Conservation (phyloP, 2,888 invertebrate genomes). For the Rhogogaster chlorosoma region DNA sequence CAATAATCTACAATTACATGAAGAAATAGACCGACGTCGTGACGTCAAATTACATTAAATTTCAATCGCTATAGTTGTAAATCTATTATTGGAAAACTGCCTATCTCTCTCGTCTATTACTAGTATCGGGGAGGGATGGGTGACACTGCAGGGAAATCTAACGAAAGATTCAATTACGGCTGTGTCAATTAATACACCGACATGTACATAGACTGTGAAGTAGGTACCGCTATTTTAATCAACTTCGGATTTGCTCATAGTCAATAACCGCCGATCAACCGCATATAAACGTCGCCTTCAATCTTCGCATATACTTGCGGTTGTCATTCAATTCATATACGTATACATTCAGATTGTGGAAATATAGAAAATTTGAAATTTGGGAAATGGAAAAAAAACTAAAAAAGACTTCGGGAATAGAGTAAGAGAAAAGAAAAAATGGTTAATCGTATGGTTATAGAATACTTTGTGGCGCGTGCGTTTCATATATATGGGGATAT, state of each 20-base stretch:
- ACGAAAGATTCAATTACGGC: constrained; percentile 11
- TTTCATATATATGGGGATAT: neutral
- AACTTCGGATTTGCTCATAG: neutral
- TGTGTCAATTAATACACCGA: constrained; percentile 8
- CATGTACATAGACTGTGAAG: neutral
- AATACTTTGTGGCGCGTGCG: neutral
- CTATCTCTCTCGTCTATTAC: neutral
- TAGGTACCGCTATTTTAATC: neutral
- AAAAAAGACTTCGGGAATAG: neutral
- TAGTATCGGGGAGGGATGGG: neutral
- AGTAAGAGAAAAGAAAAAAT: neutral
- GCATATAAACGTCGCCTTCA: neutral
- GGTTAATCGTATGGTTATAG: neutral
- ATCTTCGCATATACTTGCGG: neutral
- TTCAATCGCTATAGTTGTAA: neutral
- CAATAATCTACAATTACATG: neutral
- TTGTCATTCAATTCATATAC: neutral
- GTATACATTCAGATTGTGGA: neutral
- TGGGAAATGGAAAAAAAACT: neutral
- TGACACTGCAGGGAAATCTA: constrained; percentile 12
- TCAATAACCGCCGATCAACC: neutral
- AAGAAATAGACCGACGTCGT: neutral
- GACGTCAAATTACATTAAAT: constrained; percentile 19
- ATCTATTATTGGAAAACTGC: constrained; percentile 23
- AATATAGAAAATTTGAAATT: neutral